Conservation (phyloP, 2,797 vertebrate genomes). For the Myiothlypis chrysogaster region DNA sequence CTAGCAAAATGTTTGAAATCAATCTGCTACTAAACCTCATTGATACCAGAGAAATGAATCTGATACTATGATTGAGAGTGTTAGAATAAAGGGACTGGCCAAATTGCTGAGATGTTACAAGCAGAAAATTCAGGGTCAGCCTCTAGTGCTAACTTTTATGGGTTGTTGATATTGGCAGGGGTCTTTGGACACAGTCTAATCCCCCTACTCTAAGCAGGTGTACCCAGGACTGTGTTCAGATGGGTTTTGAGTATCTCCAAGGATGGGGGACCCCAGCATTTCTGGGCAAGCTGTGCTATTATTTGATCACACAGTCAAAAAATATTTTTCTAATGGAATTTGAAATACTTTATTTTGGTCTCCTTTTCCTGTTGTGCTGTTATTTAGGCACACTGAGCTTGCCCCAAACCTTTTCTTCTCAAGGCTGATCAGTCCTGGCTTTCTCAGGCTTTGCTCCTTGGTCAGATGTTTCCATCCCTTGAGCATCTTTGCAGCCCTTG, state of each 20-base stretch:
- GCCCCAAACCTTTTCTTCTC: not conserved
- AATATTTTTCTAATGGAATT: rapidly evolving
- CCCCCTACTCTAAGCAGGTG: rapidly evolving
- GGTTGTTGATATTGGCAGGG: not conserved
- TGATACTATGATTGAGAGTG: not conserved
- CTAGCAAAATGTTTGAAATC: not conserved
- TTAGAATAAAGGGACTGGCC: not conserved
- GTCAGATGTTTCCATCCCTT: not conserved
- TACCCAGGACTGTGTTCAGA: not conserved
- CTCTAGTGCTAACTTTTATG: not conserved
- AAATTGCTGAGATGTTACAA: not conserved
- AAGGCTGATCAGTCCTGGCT: not conserved
- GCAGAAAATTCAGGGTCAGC: not conserved
- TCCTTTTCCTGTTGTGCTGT: not conserved
- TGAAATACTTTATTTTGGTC: not conserved
- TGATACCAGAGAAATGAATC: not conserved
- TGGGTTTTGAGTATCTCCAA: not conserved
- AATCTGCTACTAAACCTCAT: not conserved
- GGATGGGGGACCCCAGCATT: not conserved
- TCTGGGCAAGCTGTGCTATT: not conserved
- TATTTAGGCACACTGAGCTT: rapidly evolving
- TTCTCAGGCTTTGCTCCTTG: not conserved
- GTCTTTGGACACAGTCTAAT: not conserved
- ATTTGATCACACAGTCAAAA: not conserved
- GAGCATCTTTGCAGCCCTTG: not conserved